Conservation (phyloP, 2,113 vertebrate species). For the Pungitius pungitius region DNA sequence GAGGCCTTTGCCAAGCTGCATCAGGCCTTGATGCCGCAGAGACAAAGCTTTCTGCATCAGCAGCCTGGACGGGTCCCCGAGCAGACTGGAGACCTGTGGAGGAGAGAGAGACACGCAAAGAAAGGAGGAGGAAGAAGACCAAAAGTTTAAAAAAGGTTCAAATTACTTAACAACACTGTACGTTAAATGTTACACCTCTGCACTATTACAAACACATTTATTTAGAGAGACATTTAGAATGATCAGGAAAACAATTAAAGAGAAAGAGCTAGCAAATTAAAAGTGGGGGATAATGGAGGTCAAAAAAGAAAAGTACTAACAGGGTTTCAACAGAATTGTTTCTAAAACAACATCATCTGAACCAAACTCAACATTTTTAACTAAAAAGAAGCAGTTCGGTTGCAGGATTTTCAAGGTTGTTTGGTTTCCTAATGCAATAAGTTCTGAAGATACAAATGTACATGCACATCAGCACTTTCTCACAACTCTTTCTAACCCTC, state of each 20-base stretch:
- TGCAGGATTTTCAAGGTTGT: background rate
- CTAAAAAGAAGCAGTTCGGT: conserved; percentile 38
- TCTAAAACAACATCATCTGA: conserved; percentile 3
- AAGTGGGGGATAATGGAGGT: background rate
- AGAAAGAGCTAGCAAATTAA: background rate
- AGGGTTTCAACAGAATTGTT: background rate
- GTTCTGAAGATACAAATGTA: conserved; percentile 15
- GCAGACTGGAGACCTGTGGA: conserved; percentile 88
- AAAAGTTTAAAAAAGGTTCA: background rate
- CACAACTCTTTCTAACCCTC: background rate
- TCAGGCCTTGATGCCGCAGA: conserved; percentile 79
- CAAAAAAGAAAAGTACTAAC: background rate
- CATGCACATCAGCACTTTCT: no score
- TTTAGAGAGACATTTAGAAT: background rate
- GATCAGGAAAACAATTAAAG: background rate
- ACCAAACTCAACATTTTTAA: conserved; percentile 29
- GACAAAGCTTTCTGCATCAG: conserved; percentile 89
- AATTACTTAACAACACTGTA: background rate
- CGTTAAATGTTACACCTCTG: background rate
- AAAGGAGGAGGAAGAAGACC: background rate
- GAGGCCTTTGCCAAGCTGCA: conserved; percentile 83
- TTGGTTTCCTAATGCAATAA: conserved; percentile 27
- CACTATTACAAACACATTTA: background rate
- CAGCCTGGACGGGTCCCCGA: conserved; percentile 90
- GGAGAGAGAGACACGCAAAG: conserved; percentile 9